A percentile compares a stretch with the other conserved stretches of the same genome.
Conservation (phyloP, 1,140 invertebrate species). For the Plectrocnemia conspersa region DNA sequence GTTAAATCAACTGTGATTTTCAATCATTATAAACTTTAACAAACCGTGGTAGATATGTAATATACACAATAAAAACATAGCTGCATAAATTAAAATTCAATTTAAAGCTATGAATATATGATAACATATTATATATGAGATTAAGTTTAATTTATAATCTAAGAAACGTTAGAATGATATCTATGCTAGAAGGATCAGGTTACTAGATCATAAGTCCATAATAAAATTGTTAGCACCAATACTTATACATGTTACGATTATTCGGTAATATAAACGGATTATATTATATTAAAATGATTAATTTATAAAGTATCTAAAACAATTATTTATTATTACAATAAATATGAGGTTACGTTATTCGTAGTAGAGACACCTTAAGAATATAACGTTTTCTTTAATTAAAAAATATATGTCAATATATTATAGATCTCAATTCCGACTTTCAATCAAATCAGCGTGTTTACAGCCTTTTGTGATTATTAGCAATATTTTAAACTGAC, state of each 20-base stretch:
- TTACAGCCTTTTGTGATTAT: no score
- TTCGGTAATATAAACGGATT: neutral
- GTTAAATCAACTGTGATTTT: neutral
- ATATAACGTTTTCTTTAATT: neutral
- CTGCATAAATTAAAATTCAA: constrained; percentile 5
- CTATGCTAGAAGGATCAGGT: constrained; percentile 7
- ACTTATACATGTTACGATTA: neutral
- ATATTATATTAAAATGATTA: neutral
- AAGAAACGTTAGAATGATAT: neutral
- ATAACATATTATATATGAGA: neutral
- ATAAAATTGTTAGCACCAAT: constrained; percentile 4
- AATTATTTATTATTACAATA: constrained; percentile 4
- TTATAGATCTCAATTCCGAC: no score
- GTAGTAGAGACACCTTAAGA: neutral
- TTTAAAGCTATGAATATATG: constrained; percentile 3
- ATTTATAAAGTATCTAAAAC: neutral
- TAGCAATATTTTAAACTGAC: no score
- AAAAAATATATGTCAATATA: neutral
- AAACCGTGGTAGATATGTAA: constrained; percentile 11
- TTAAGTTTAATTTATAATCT: neutral
- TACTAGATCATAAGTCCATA: constrained; percentile 4
- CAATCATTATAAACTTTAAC: constrained; percentile 10
- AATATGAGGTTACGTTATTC: neutral
- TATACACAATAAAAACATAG: constrained; percentile 13
- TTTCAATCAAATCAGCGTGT: no score